Base-by-base conservation (phyloP, 2,113 vertebrate genomes). In the Dunckerocampus dactyliophorus region DNA sequence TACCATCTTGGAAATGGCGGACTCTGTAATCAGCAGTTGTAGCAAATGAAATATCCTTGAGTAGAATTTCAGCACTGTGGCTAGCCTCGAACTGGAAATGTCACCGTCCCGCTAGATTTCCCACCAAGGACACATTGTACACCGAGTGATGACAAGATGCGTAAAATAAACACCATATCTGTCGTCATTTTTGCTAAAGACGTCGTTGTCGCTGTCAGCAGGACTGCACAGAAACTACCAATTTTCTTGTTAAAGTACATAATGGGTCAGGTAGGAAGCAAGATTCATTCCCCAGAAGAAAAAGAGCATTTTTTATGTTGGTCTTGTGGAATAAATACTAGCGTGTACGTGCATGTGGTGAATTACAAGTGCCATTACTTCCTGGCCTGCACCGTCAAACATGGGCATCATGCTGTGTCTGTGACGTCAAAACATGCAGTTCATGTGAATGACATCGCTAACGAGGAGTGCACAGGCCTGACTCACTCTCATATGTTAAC, bases 381-480 rank as follows among this genome's bases (percentile, higher is more conserved):
- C 68, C 60, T 34, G 1, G 63, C 51, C 51, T n/a, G 13, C 65
- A 69, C 47, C 46, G 52, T 66, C 65, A 47, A 76, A 77, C 68
- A 79, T 24, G 53, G 76, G 71, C 74, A 67, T 74, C 76, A 62
- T 34, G 80, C 74, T 82, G 80, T n/a, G 72, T 28, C 52, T 0
- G 60, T 82, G 85, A 83, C 76, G 76, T 82, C 76, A 80, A 72
- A 75, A 46, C 31, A 66, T 12, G 54, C 48, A 42, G 28, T 43
- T 14, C 48, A 64, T 73, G 61, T 67, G 69, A 34, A 78, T 83
- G 74, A 82, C 79, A 79, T 80, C 79, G 81, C 66, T 68, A 68
- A 65, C 60, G 19, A 55, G 45, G 24, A 31, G 57, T 28, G 47
- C 21, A 28, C 2, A 42, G 62, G 62, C 53, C 19, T 2, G 7